These are phyloP conservation scores for Sakesphorus luctuosus DNA, from an alignment of 2,113 vertebrate genomes.

Conservation along the genomic window DNA sequence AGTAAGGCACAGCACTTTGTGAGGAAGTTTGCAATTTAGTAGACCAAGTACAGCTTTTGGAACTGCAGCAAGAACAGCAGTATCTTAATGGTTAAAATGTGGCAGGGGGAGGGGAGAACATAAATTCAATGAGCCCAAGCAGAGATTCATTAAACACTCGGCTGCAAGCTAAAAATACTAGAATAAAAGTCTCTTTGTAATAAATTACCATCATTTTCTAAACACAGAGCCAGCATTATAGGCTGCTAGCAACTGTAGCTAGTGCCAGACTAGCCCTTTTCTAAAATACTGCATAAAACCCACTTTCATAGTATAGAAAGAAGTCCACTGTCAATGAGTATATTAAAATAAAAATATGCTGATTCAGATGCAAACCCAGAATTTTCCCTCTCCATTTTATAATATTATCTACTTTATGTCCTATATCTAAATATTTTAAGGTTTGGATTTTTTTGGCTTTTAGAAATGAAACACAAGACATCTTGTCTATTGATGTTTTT, in stretches of 20 bases:
- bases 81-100: constrained; percentile 31
- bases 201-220: constrained; percentile 65
- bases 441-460: neutral
- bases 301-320: constrained; percentile 25
- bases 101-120: neutral
- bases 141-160: constrained; percentile 61
- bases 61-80: neutral
- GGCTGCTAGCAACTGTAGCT: constrained; percentile 53
- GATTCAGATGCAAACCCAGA: constrained; percentile 10
- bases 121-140: constrained; percentile 57
- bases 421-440: neutral
- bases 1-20: neutral
- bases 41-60: neutral
- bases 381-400: neutral
- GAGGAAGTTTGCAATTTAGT: neutral
- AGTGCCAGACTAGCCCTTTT: constrained; percentile 52
- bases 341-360: constrained; percentile 22
- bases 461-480: neutral
- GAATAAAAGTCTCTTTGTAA: constrained; percentile 71
- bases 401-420: neutral
- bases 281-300: constrained; percentile 30
- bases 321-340: constrained; percentile 27
- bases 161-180: constrained; percentile 67
- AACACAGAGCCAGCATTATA: constrained; percentile 68
- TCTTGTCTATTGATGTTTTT: neutral